These are phyloP conservation scores for Scolopax rusticola DNA, from an alignment of 2,797 vertebrate species.

Conservation along the genomic window DNA sequence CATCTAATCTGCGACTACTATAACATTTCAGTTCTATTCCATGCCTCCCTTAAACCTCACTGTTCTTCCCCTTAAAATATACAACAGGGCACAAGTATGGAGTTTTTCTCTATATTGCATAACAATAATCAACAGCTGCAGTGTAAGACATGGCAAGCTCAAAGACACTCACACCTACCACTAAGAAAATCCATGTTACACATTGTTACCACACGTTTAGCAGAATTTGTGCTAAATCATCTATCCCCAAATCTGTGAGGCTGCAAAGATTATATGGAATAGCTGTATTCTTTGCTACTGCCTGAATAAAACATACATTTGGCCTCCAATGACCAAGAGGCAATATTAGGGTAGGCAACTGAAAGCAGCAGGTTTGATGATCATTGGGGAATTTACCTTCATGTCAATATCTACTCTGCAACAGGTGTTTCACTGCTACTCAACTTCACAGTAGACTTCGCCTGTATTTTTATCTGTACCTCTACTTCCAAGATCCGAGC, in stretches of 20 bases:
- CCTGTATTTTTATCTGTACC: background rate
- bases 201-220: background rate
- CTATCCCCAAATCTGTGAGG: background rate
- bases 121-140: background rate
- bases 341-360: background rate
- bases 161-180: background rate
- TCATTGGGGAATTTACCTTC: background rate
- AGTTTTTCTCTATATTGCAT: background rate
- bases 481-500: background rate
- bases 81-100: background rate
- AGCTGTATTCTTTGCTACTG: background rate
- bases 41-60: background rate
- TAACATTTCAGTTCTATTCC: background rate
- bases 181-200: background rate
- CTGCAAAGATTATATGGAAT: background rate
- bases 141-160: background rate
- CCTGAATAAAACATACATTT: background rate
- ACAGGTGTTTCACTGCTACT: background rate
- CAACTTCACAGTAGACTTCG: background rate
- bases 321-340: background rate
- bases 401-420: background rate
- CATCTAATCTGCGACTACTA: background rate
- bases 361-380: background rate
- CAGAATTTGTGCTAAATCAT: background rate
- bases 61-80: background rate